phyloP scores from a whole-genome alignment of 23 tunicate species.

The Oikopleura dioica region DNA sequence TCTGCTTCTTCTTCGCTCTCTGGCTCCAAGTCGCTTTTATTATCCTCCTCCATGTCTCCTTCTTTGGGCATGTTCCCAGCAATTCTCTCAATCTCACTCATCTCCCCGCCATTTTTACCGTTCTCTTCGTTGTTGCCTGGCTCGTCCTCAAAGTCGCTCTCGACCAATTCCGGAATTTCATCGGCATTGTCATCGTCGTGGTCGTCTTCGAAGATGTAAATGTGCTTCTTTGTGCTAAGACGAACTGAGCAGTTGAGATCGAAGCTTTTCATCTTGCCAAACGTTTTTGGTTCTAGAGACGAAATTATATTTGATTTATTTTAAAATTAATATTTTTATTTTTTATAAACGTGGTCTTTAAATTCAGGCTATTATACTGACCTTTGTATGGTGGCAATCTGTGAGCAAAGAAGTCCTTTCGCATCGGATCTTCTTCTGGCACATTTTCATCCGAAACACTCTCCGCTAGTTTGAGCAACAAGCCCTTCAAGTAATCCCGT shows the following conservation, averaged over 20 bases:
- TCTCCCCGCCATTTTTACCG: background rate
- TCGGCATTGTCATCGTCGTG: background rate
- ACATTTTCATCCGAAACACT: background rate
- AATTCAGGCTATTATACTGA: no score
- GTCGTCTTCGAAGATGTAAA: background rate
- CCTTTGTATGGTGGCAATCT: background rate
- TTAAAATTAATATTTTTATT: no score
- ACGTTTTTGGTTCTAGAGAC: background rate
- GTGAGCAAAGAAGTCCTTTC: background rate
- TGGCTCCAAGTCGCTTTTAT: background rate
- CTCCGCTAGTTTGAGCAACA: background rate
- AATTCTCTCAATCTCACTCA: background rate
- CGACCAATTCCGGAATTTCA: background rate
- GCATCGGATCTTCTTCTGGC: background rate
- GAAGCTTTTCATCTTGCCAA: background rate
- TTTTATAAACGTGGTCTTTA: no score
- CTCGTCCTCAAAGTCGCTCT: background rate
- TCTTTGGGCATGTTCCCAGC: background rate
- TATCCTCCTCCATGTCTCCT: background rate
- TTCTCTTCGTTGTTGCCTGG: background rate
- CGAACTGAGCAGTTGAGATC: background rate
- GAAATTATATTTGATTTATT: no score
- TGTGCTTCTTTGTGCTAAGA: background rate
- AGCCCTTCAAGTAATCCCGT: background rate
- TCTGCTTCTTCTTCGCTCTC: background rate